These are phyloP conservation scores for Poeciliopsis turrubarensis DNA, from an alignment of 2,113 vertebrate species.

Conservation along the genomic window DNA sequence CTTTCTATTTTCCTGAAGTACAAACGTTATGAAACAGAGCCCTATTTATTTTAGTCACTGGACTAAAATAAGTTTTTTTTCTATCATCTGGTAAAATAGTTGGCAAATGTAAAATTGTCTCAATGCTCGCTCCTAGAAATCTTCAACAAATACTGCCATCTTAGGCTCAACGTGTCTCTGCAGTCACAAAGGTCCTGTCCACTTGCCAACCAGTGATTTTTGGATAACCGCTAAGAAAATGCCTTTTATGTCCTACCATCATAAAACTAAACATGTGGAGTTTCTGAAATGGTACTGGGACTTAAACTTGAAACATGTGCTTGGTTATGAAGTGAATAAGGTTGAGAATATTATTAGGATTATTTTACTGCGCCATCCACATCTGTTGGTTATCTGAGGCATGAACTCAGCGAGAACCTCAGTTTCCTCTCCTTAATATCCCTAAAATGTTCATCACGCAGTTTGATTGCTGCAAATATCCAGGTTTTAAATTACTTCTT, in stretches of 20 bases:
- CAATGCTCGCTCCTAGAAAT: neutral
- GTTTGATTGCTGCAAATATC: conserved; percentile 40
- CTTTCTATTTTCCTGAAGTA: neutral
- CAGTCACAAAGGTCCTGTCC: neutral
- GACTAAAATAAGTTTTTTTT: neutral
- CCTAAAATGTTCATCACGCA: conserved; percentile 54
- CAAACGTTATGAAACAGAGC: neutral
- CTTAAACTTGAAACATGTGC: neutral
- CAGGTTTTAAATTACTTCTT: conserved; percentile 38
- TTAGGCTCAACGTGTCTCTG: neutral
- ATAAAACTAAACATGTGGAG: neutral
- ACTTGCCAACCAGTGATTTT: neutral
- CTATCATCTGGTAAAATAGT: neutral
- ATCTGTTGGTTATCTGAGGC: conserved; percentile 36
- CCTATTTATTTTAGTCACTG: neutral
- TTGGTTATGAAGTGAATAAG: neutral
- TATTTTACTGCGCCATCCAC: neutral
- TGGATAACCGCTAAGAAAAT: neutral
- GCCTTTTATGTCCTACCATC: neutral
- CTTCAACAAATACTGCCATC: neutral
- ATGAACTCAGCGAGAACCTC: conserved; percentile 31
- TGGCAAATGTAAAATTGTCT: neutral
- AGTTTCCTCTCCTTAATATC: conserved; percentile 37
- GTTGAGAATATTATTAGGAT: neutral
- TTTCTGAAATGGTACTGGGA: neutral